Base-by-base conservation (phyloP, 53 echinoderm and acorn worm genomes). In the Hippasteria phrygiana region DNA sequence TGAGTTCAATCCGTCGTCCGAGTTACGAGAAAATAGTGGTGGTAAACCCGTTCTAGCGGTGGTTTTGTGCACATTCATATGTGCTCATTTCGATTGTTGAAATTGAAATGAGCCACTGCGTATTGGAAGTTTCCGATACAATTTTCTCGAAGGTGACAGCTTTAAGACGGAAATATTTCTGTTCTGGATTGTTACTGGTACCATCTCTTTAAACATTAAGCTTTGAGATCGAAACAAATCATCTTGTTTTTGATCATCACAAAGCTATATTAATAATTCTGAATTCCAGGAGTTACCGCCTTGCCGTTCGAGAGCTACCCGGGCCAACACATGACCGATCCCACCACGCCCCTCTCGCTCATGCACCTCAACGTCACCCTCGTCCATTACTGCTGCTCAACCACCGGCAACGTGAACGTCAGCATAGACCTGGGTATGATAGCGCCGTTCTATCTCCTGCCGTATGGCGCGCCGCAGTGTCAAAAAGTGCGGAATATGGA, bases 401-500 rank as follows among this genome's bases (percentile, higher is more conserved):
- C 72, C 10, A 48, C 12, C 10, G 89, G 89, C 5, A 54, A 89
- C 55, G 51, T 78, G 37, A 78, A 89, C 63, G 54, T 69, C 8
- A 36, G 51, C 38, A 89, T 89, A 43, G 89, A 89, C 16, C 43
- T 89, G 40, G 78, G 78, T 1, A 67, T 89, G 79, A 79, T 71
- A 10, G 79, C 28, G 12, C 89, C 89, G 33, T 89, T 89, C 42
- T 78, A 47, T 43, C 55, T 89, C 6, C 48, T 89, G 69, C 89
- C 89, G 22, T 89, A 89, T 48, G 89, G 89, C 11, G 40, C 78
- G 50, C 67, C 78, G 29, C 78, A 33, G 6, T 89, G 89, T 43
- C 89, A 89, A 46, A 89, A 89, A 43, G 89, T 89, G 16, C 42
- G 39, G 17, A 78, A 79, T 34, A 89, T 89, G 89, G 79, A 89